Base-by-base conservation (phyloP, 2,113 vertebrate species). In the Marmota monax region DNA sequence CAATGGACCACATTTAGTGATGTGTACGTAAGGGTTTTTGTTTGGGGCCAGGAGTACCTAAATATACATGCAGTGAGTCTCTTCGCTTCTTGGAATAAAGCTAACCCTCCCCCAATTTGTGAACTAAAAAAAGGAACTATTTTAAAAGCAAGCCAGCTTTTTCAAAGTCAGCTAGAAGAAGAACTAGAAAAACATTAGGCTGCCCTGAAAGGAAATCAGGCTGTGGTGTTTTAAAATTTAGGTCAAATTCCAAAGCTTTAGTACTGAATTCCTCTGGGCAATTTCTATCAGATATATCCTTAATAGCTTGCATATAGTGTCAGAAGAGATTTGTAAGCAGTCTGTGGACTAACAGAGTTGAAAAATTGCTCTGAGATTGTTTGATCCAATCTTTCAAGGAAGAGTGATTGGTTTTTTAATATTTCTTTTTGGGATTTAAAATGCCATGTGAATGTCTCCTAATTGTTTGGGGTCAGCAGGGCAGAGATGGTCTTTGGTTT, bases 381-480 rank as follows among this genome's bases (percentile, higher is more conserved):
- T 92, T 91, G 42, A 91, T 63, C 42, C 79, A 65, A 32, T 85
- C 37, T 73, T 95, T 93, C 67, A 85, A 93, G 70, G 45, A 89
- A 73, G 72, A 96, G 3, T 61, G 22, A 61, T 88, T 90, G 85
- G 72, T 87, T 70, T 94, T 70, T 70, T 82, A 48, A 63, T 67
- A 76, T 90, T 88, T 95, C 76, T 91, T 88, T 84, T 70, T 37
- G 69, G 76, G 37, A 92, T 78, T n/a, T 39, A 3, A 84, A 95
- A 94, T 89, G 58, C 72, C 79, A 93, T n/a, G 74, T 23, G 72
- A 63, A 95, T 86, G 88, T 42, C 58, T 63, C 86, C 94, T 70
- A 84, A 88, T 94, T 80, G 83, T 95, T 69, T 89, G 70, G 88
- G 92, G 88, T 92, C 65, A 96, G 84, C 90, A 93, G 84, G 51